A percentile compares a stretch with the other conserved stretches of the same genome.
Conservation (phyloP, 2,888 invertebrate genomes). For the Trachelus stipa region DNA sequence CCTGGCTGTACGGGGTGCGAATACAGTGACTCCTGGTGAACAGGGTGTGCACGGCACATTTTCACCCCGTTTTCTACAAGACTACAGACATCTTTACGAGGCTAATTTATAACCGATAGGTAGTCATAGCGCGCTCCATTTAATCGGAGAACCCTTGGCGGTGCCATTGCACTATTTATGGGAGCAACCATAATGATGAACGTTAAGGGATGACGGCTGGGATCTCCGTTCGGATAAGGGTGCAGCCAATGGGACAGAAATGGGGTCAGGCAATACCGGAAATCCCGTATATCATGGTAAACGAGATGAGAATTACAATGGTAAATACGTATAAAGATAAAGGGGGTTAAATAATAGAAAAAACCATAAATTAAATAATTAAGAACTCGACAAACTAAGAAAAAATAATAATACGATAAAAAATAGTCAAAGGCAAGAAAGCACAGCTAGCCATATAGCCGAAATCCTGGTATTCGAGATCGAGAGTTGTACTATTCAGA, state of each 20-base stretch:
- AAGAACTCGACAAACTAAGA: not conserved
- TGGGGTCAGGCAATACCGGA: not conserved
- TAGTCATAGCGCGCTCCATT: slow-evolving; percentile 13
- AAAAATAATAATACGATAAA: not conserved
- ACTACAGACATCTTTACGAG: slow-evolving; percentile 63
- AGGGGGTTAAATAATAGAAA: not conserved
- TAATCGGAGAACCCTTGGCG: not conserved
- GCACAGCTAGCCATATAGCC: not conserved
- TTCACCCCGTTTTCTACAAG: slow-evolving; percentile 64
- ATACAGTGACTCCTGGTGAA: not conserved
- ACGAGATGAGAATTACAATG: not conserved
- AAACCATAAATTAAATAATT: not conserved
- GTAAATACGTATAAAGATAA: not conserved
- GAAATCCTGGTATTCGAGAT: not conserved
- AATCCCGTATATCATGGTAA: not conserved
- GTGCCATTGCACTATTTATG: not conserved
- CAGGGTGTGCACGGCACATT: slow-evolving; percentile 45
- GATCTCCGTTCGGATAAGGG: not conserved
- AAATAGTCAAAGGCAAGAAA: not conserved
- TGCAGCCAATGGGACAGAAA: not conserved
- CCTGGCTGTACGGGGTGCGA: not conserved
- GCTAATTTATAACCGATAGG: slow-evolving; percentile 55
- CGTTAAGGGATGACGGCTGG: not conserved
- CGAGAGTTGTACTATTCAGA: not conserved
- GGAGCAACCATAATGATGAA: not conserved